Base-by-base conservation (phyloP, 2,888 invertebrate genomes). In the Neoaliturus tenellus region DNA sequence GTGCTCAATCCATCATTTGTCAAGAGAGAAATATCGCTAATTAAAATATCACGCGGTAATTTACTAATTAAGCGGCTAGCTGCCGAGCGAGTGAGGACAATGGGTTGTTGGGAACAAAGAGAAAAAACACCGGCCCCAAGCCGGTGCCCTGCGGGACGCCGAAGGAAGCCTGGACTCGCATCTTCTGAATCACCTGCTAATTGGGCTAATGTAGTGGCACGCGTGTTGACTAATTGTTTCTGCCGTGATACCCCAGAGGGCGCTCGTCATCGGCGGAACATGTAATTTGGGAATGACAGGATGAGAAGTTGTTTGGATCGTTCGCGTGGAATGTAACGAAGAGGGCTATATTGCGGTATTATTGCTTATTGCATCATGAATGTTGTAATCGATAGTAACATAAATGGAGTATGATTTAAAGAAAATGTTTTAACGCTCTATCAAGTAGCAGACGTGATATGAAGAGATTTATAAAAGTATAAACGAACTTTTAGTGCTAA, bases 71-170 rank as follows among this genome's bases (percentile, higher is more conserved):
- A 28, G 62, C 4, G 62, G 62, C 28, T 2, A 3, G 62, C 62
- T 28, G 62, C 28, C 62, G 62, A 31, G 51, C 51, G 51, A 48
- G n/a, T 20, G 67, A 12, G 25, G 78, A 78, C 78, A 78, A 55
- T 78, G 28, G 75, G 75, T 75, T 31, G 75, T 75, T 75, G 75
- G n/a, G 75, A 75, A 75, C 75, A 44, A 75, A 75, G 75, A 75
- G 28, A 51, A 51, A 51, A 48, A 44, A 51, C 31, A 25, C 28
- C 20, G 31, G 51, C 14, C 48, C 14, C 20, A 44, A 48, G 75
- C 48, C 1, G 41, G 28, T 25, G 17, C 44, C 12, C 75, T 44
- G 69, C 69, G 35, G 69, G 55, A 55, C 25, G 55, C 55, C 55
- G 55, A 55, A 23, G 25, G 4, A 20, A 20, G 55, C 8, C 55